Percentiles rank a stretch among this genome's conserved stretches.
phyloP scores from a whole-genome alignment of 2,797 vertebrate genomes.

The Clarias pachynema region DNA sequence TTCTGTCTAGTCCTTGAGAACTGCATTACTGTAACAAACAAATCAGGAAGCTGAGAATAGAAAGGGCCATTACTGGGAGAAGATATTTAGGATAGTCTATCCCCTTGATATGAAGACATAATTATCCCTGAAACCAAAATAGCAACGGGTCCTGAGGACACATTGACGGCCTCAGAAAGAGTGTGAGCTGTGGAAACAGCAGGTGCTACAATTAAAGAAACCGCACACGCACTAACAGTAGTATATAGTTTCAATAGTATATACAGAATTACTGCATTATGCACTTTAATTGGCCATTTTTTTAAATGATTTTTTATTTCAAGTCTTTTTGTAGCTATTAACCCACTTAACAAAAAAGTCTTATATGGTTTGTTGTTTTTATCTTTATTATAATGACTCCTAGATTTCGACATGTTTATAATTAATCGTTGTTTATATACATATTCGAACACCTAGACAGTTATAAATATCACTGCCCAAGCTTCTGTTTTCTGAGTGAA shows the following conservation, averaged over 20 bases:
- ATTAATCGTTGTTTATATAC: not conserved
- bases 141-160: conserved; percentile 64
- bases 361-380: not conserved
- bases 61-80: conserved; percentile 72
- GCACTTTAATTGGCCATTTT: not conserved
- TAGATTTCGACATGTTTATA: not conserved
- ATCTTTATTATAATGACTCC: not conserved
- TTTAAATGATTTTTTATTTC: not conserved
- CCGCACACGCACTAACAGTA: not conserved
- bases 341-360: not conserved
- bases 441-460: not conserved
- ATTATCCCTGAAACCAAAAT: conserved; percentile 68
- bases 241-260: not conserved
- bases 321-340: not conserved
- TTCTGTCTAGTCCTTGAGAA: not conserved
- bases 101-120: conserved; percentile 65
- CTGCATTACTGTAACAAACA: conserved; percentile 17
- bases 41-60: conserved; percentile 68
- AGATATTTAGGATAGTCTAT: conserved; percentile 71
- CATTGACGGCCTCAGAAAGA: conserved; percentile 44
- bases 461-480: not conserved
- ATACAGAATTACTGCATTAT: not conserved
- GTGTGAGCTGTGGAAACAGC: conserved; percentile 16
- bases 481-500: conserved; percentile 30
- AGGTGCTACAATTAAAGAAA: conserved; percentile 17